A percentile compares a stretch with the other conserved stretches of the same genome.
Evolutionary conservation across 30 jellyfish, hydroid and myxozoan genomes (phyloP).

Genomic region (Aurelia sp.): DNA sequence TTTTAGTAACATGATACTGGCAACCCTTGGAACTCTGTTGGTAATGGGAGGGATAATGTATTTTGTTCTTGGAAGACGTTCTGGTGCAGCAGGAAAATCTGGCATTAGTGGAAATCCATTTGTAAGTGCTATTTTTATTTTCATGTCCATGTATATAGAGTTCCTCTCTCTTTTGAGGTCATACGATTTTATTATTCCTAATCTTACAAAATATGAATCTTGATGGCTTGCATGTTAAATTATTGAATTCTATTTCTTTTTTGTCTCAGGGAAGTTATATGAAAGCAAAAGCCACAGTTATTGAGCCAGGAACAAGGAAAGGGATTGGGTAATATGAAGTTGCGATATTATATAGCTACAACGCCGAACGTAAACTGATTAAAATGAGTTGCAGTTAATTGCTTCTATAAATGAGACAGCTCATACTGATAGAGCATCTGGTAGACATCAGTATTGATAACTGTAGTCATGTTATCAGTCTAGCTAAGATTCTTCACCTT

Average conservation of each 20-base stretch:
- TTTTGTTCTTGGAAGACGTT: conserved; percentile 67
- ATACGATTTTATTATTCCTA: too few relatives aligned
- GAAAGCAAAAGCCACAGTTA: conserved; percentile 86
- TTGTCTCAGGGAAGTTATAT: conserved; percentile 65
- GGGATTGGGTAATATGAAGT: conserved; percentile 91
- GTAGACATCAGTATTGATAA: too few relatives aligned
- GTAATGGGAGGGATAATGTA: conserved; percentile 65
- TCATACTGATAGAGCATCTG: too few relatives aligned
- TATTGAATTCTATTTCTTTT: not conserved
- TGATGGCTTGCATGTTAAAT: too few relatives aligned
- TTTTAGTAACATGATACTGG: conserved; percentile 47
- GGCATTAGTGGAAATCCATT: conserved; percentile 86
- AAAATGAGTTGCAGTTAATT: too few relatives aligned
- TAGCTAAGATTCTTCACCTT: not conserved
- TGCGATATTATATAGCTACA: too few relatives aligned
- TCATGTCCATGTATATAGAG: too few relatives aligned
- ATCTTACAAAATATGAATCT: too few relatives aligned
- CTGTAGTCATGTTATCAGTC: too few relatives aligned
- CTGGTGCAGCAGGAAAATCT: conserved; percentile 53
- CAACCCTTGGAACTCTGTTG: conserved; percentile 37
- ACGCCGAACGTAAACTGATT: too few relatives aligned
- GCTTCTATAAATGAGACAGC: too few relatives aligned
- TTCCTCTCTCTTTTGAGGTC: too few relatives aligned
- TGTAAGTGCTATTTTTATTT: conserved; percentile 39
- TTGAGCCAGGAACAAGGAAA: conserved; percentile 80